Percentiles rank a stretch among this genome's conserved stretches.
Conservation (phyloP, 2,888 invertebrate species). For the Gymnoscelis rufifasciata region DNA sequence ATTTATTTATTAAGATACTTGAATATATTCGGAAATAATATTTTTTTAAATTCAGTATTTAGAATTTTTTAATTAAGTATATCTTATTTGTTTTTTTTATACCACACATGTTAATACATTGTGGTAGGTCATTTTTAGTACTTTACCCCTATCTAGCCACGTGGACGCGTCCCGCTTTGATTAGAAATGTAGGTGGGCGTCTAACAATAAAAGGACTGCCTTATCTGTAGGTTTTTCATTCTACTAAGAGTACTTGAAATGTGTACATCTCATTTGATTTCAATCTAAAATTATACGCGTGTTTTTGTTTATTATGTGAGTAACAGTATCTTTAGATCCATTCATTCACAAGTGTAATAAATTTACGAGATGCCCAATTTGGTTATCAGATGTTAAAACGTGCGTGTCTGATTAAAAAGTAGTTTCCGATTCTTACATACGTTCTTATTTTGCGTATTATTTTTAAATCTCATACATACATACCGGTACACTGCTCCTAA, state of each 20-base stretch:
- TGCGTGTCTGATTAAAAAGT: too few relatives aligned
- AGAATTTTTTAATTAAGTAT: too few relatives aligned
- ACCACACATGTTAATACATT: too few relatives aligned
- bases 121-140: background rate
- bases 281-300: background rate
- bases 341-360: background rate
- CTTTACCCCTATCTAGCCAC: background rate
- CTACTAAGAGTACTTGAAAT: slow-evolving; percentile 35
- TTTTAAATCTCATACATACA: too few relatives aligned
- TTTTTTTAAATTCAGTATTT: too few relatives aligned
- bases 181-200: slow-evolving; percentile 32
- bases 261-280: slow-evolving; percentile 19
- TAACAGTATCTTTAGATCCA: background rate
- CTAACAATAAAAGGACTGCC: slow-evolving; percentile 40
- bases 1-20: too few relatives aligned
- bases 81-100: too few relatives aligned
- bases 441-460: too few relatives aligned
- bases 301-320: slow-evolving; percentile 2
- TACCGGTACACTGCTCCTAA: too few relatives aligned
- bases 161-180: slow-evolving; percentile 22
- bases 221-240: slow-evolving; percentile 42
- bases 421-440: too few relatives aligned
- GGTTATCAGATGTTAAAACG: too few relatives aligned
- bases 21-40: too few relatives aligned
- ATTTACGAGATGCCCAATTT: background rate